Evolutionary conservation across 1,140 invertebrate species (phyloP).

Genomic region (Drosophila mauritiana): DNA sequence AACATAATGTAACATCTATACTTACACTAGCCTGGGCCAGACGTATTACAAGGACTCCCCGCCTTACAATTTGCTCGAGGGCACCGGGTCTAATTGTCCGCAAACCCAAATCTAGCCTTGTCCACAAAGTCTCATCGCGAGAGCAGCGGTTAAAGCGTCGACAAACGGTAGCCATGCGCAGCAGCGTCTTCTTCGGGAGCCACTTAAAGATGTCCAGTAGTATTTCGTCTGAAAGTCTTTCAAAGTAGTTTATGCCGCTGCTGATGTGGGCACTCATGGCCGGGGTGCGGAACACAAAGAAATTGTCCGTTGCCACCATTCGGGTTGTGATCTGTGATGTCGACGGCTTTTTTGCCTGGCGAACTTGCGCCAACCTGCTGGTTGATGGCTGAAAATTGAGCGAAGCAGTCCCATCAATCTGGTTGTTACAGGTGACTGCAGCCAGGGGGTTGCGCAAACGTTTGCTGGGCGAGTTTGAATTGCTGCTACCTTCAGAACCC

Average conservation of each 20-base stretch:
- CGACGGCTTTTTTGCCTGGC: constrained; percentile 42
- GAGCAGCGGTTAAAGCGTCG: constrained; percentile 89
- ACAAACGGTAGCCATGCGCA: constrained; percentile 89
- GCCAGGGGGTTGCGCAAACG: constrained; percentile 69
- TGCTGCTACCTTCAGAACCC: constrained; percentile 44
- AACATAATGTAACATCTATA: neutral
- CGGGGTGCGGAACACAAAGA: constrained; percentile 71
- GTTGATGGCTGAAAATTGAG: constrained; percentile 69
- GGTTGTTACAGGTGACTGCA: constrained; percentile 55
- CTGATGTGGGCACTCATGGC: constrained; percentile 55
- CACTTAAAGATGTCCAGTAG: constrained; percentile 92
- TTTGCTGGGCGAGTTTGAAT: constrained; percentile 70
- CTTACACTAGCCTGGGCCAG: constrained; percentile 90
- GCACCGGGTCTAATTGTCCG: constrained; percentile 88
- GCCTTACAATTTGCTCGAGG: constrained; percentile 89
- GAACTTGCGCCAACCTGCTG: constrained; percentile 61
- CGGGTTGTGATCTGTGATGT: neutral
- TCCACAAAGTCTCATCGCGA: constrained; percentile 93
- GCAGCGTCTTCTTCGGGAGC: constrained; percentile 91
- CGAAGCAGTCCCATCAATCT: constrained; percentile 27
- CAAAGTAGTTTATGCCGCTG: constrained; percentile 86
- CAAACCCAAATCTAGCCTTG: constrained; percentile 91
- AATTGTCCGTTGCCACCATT: constrained; percentile 42
- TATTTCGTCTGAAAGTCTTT: constrained; percentile 92
- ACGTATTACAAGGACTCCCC: constrained; percentile 90